Evolutionary conservation across 2,113 vertebrate genomes (phyloP).

Genomic region (Nothocercus nigrocapillus): DNA sequence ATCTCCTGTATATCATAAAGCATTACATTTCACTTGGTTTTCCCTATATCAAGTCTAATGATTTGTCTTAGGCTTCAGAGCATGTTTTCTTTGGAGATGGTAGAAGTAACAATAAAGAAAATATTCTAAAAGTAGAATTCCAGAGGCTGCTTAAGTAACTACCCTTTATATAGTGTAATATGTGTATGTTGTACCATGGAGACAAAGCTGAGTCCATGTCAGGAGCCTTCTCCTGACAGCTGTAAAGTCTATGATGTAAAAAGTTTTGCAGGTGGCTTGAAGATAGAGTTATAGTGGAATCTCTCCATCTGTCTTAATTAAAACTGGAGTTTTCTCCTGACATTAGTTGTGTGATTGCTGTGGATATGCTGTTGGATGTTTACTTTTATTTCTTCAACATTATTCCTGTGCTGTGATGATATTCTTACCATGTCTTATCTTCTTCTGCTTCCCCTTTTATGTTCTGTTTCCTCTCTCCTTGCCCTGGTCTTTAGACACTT

Average conservation of each 20-base stretch:
- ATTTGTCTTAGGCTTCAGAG: not conserved
- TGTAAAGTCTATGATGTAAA: not conserved
- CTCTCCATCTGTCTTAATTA: not conserved
- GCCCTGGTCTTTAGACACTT: not conserved
- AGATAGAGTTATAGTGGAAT: not conserved
- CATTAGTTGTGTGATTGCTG: not conserved
- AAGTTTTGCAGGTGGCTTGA: not conserved
- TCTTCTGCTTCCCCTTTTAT: not conserved
- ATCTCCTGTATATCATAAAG: not conserved
- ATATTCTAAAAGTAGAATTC: not conserved
- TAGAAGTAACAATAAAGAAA: not conserved
- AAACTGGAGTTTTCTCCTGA: not conserved
- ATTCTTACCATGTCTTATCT: not conserved
- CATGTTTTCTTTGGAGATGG: not conserved
- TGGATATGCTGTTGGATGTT: not conserved
- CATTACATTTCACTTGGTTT: not conserved
- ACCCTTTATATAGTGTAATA: not conserved
- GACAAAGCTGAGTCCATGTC: not conserved
- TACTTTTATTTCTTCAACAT: not conserved
- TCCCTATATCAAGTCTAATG: not conserved
- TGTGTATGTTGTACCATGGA: not conserved
- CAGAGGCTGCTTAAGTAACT: not conserved
- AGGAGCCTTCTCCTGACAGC: not conserved
- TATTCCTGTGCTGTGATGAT: not conserved
- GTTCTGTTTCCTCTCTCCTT: not conserved